Conservation (phyloP, 2,797 vertebrate species). For the Chloroceryle amazona region DNA sequence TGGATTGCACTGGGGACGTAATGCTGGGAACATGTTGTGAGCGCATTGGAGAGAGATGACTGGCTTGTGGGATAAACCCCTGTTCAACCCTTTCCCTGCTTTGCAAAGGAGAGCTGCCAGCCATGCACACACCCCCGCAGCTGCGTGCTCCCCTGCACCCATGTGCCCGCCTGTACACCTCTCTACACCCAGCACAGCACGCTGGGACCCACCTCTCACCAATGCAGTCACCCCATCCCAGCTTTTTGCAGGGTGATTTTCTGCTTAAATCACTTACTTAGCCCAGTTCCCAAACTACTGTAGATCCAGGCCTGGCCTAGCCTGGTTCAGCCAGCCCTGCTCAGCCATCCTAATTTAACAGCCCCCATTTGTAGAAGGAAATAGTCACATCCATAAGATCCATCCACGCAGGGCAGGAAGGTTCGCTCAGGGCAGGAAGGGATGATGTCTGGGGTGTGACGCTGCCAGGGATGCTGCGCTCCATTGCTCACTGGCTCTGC, state of each 20-base stretch:
- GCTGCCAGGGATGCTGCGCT: background rate
- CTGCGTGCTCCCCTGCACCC: background rate
- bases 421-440: accelerated
- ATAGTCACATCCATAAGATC: background rate
- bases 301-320: background rate
- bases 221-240: background rate
- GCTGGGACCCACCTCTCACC: background rate
- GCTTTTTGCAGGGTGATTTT: background rate
- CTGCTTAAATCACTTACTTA: background rate
- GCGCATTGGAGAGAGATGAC: background rate
- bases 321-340: accelerated
- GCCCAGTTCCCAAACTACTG: background rate
- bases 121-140: background rate
- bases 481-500: background rate
- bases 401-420: background rate
- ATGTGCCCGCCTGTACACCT: background rate
- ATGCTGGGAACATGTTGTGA: background rate
- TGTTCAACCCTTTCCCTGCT: background rate
- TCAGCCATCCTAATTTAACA: background rate
- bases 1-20: accelerated
- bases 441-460: accelerated
- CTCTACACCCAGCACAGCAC: accelerated
- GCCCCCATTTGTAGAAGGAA: background rate
- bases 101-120: background rate
- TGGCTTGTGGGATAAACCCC: background rate